Conservation (phyloP, 2,113 vertebrate genomes). For the Tupaia tana region DNA sequence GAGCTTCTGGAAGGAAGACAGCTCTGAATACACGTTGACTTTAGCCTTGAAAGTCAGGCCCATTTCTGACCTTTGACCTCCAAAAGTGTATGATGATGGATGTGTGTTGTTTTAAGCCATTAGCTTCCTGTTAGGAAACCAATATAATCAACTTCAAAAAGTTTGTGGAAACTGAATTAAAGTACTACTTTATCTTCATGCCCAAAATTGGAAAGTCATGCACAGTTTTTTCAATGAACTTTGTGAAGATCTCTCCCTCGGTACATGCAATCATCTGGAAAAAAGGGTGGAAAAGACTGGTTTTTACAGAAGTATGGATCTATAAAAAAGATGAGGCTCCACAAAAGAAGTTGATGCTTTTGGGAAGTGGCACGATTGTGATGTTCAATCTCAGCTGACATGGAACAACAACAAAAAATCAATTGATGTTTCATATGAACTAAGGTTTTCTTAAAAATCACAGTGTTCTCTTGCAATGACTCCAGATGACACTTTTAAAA, state of each 20-base stretch:
- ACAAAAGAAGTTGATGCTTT: neutral
- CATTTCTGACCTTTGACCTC: neutral
- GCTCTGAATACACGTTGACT: neutral
- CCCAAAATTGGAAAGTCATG: no score
- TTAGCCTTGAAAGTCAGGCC: neutral
- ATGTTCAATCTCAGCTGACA: neutral
- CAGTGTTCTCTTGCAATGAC: neutral
- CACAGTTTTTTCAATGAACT: no score
- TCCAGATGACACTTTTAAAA: neutral
- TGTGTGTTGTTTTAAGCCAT: neutral
- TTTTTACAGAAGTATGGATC: neutral
- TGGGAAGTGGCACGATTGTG: neutral
- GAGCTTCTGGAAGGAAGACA: neutral
- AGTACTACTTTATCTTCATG: no score
- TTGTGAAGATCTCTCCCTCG: no score
- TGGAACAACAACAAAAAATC: neutral
- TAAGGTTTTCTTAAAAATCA: neutral
- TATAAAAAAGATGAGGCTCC: neutral
- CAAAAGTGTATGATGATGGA: neutral
- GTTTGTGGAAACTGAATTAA: no score
- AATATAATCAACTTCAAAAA: no score
- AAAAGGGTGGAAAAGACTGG: neutral
- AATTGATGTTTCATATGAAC: neutral
- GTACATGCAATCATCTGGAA: neutral
- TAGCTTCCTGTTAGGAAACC: no score